Evolutionary conservation across 30 jellyfish, hydroid and myxozoan genomes (phyloP).

Genomic region (Cassiopea xamachana): DNA sequence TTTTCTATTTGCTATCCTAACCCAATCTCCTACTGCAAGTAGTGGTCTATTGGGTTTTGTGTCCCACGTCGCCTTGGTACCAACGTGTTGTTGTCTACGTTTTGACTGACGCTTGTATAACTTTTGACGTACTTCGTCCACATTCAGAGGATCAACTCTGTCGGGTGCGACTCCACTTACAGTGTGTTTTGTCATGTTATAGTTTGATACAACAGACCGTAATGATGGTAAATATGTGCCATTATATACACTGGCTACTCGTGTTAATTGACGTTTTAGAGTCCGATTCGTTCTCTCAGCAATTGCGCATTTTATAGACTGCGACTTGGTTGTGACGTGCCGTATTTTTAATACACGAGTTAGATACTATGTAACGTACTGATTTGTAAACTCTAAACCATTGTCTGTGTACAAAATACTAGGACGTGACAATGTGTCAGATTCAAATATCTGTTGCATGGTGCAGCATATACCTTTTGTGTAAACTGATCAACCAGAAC

Average conservation of each 20-base stretch:
- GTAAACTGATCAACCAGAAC: background rate
- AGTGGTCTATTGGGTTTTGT: background rate
- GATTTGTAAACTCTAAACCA: background rate
- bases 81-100: too few relatives aligned
- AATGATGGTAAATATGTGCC: background rate
- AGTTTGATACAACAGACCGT: background rate
- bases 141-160: background rate
- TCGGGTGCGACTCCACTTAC: background rate
- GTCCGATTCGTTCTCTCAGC: background rate
- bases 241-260: background rate
- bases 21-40: background rate
- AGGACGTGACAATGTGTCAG: background rate
- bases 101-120: too few relatives aligned
- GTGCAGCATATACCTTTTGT: background rate
- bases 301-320: background rate
- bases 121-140: background rate
- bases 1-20: background rate
- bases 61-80: too few relatives aligned
- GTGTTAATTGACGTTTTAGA: background rate
- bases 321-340: background rate
- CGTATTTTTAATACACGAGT: background rate
- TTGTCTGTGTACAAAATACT: background rate
- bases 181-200: background rate
- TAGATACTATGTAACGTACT: background rate
- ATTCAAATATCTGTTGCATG: background rate